Percentiles rank a stretch among this genome's conserved stretches.
phyloP scores from a whole-genome alignment of 1,140 invertebrate genomes.

The Rhyzopertha dominica region DNA sequence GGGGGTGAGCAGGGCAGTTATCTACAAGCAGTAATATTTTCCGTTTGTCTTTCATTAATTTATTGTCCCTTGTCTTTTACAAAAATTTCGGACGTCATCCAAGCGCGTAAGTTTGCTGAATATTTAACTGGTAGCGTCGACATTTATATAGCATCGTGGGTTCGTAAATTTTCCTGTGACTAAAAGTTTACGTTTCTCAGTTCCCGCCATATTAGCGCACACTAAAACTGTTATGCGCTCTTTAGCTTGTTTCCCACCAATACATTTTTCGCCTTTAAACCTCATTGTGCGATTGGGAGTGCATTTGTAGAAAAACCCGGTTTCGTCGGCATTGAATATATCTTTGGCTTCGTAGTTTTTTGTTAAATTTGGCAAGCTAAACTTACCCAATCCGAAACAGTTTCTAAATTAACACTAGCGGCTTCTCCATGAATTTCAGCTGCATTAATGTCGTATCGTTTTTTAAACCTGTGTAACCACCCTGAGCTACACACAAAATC shows the following conservation, averaged over 20 bases:
- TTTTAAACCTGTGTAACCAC: slow-evolving; percentile 11
- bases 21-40: slow-evolving; percentile 42
- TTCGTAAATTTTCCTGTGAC: slow-evolving; percentile 47
- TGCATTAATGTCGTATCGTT: slow-evolving; percentile 13
- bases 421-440: slow-evolving; percentile 14
- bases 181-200: slow-evolving; percentile 42
- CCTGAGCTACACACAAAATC: slow-evolving; percentile 11
- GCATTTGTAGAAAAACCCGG: slow-evolving; percentile 43
- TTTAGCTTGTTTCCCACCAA: slow-evolving; percentile 43
- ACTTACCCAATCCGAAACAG: slow-evolving; percentile 36
- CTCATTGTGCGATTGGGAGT: slow-evolving; percentile 37
- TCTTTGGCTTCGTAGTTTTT: slow-evolving; percentile 13
- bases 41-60: too few species aligned
- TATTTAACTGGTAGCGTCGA: too few species aligned
- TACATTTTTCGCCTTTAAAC: slow-evolving; percentile 40
- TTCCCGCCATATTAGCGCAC: slow-evolving; percentile 44
- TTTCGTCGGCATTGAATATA: slow-evolving; percentile 47
- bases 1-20: slow-evolving; percentile 38
- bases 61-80: too few species aligned
- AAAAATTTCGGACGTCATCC: too few species aligned
- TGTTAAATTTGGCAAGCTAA: too few species aligned
- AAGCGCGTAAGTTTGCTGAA: too few species aligned
- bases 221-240: slow-evolving; percentile 45
- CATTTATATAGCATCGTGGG: slow-evolving; percentile 14
- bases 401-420: slow-evolving; percentile 31